Conservation (phyloP, 2,113 vertebrate species). For the Myotis yumanensis region DNA sequence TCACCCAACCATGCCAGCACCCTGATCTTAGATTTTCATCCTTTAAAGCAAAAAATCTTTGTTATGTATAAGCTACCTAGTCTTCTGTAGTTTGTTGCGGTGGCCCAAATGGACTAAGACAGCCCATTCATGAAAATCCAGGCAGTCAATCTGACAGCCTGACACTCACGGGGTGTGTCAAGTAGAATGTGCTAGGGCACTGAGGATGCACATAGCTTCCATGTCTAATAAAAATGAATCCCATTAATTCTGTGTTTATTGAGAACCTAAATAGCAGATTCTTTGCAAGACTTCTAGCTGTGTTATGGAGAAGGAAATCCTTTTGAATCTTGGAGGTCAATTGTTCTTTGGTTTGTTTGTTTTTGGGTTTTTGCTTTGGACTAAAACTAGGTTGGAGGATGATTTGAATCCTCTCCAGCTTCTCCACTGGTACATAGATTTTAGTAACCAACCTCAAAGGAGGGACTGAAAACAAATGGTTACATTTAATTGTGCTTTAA, state of each 20-base stretch:
- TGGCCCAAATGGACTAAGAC: not conserved
- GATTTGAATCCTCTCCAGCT: not conserved
- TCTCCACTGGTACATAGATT: not conserved
- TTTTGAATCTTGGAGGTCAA: not conserved
- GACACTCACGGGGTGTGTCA: not conserved
- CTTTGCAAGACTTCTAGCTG: not conserved
- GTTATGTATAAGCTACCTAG: not conserved
- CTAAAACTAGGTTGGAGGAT: not conserved
- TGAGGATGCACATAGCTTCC: not conserved
- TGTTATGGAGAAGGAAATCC: not conserved
- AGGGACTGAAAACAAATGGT: not conserved
- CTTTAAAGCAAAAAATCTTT: not conserved
- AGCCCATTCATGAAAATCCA: not conserved
- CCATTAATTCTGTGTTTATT: not conserved
- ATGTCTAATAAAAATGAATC: not conserved
- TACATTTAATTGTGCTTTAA: not conserved
- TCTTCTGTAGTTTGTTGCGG: not conserved
- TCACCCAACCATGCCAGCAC: not conserved
- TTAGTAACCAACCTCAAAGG: not conserved
- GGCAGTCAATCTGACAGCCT: not conserved
- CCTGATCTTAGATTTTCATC: not conserved
- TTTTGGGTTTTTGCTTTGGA: not conserved
- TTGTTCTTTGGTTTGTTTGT: not conserved
- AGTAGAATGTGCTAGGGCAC: not conserved
- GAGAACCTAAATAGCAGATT: not conserved